These are phyloP conservation scores for Lordiphosa stackelbergi DNA, from an alignment of 1,140 invertebrate species.

Conservation along the genomic window DNA sequence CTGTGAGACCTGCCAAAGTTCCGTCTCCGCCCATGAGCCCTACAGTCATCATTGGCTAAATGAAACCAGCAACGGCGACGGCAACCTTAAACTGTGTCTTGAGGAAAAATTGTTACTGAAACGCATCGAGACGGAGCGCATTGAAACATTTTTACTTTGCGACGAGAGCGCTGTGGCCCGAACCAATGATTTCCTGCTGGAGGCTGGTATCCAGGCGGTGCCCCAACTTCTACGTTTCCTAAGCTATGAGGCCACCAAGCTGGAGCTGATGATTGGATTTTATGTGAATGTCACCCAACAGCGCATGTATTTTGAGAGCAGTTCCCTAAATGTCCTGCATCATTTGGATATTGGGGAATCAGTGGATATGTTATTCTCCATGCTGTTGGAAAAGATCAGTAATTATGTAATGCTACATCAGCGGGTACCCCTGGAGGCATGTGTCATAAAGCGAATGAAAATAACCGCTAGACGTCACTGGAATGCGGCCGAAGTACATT, in stretches of 20 bases:
- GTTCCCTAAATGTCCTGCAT: constrained; percentile 24
- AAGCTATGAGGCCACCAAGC: constrained; percentile 29
- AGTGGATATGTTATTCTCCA: constrained; percentile 53
- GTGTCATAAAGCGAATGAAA: constrained; percentile 42
- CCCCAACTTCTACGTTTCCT: constrained; percentile 45
- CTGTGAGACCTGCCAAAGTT: constrained; percentile 35
- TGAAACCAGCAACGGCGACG: not conserved
- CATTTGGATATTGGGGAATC: constrained; percentile 48
- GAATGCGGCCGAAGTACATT: not conserved
- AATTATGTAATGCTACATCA: constrained; percentile 36
- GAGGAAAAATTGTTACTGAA: constrained; percentile 29
- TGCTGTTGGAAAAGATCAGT: constrained; percentile 47
- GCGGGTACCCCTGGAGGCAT: constrained; percentile 30
- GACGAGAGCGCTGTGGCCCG: constrained; percentile 37
- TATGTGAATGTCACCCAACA: constrained; percentile 39
- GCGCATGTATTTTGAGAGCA: constrained; percentile 45
- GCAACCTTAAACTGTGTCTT: constrained; percentile 16
- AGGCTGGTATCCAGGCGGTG: constrained; percentile 51
- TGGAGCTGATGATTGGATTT: constrained; percentile 42
- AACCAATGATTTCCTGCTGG: constrained; percentile 42
- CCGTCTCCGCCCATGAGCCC: constrained; percentile 27
- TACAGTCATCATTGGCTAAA: constrained; percentile 47
- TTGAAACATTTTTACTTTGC: constrained; percentile 54
- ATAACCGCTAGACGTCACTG: constrained; percentile 34
- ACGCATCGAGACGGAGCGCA: constrained; percentile 25